These are phyloP conservation scores for Hydrocynus forskahlii DNA, from an alignment of 2,797 vertebrate species.

Conservation along the genomic window DNA sequence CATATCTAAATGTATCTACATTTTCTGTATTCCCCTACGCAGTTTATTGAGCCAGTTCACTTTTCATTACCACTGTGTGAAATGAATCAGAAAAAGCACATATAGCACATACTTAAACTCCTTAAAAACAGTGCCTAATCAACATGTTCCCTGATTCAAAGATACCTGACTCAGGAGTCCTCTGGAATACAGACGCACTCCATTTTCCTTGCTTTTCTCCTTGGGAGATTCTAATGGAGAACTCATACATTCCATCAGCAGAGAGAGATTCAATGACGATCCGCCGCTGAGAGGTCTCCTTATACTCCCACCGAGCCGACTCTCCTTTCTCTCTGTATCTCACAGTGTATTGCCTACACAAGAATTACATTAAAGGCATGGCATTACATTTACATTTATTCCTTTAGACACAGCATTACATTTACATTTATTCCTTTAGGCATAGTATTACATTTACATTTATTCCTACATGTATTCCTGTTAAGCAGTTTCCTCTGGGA, in stretches of 20 bases:
- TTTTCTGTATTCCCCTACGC: too few species aligned
- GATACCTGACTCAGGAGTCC: conserved; percentile 95
- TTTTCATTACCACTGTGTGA: too few species aligned
- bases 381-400: too few species aligned
- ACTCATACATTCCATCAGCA: conserved; percentile 96
- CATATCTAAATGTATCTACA: too few species aligned
- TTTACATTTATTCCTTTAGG: too few species aligned
- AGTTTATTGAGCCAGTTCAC: too few species aligned
- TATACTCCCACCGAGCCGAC: conserved; percentile 94
- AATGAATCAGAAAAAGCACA: background rate
- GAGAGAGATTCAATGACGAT: conserved; percentile 85
- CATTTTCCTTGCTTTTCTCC: conserved; percentile 88
- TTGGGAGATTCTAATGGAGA: conserved; percentile 89
- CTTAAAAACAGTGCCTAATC: background rate
- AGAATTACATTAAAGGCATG: background rate
- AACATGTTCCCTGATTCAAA: conserved; percentile 31
- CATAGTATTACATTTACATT: too few species aligned
- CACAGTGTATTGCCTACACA: conserved; percentile 85
- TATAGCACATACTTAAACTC: background rate
- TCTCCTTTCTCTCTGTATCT: conserved; percentile 96
- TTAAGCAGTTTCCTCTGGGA: too few species aligned
- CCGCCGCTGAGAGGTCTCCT: conserved; percentile 83
- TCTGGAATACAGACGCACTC: conserved; percentile 93
- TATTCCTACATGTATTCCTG: background rate
- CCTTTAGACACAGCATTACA: too few species aligned